Base-by-base conservation (phyloP, 2,888 invertebrate species). In the Thysanoteuthis rhombus region DNA sequence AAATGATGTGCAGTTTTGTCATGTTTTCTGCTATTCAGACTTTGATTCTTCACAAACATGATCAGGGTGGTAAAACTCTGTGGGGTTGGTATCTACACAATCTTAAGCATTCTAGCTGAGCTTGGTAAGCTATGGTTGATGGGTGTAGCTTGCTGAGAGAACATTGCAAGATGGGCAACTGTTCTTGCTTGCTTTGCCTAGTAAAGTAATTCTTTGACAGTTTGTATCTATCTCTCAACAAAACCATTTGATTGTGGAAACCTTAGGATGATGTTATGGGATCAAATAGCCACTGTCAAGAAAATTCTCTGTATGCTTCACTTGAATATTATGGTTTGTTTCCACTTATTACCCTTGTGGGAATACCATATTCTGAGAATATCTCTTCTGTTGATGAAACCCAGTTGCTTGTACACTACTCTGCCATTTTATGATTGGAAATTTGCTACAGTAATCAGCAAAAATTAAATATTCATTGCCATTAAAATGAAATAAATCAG, bases 401-500 rank as follows among this genome's bases (percentile, higher is more conserved):
- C 19, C 32, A n/a, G n/a, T 89, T 89, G 38, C 89, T 32, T 89
- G 89, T 32, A 4, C 32, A 28, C 89, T 38, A 28, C 16, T 90
- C 32, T n/a, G 58, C 45, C 36, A 32, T 40, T 22, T 39, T 36
- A 94, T 90, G 42, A 94, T 42, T 8, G 75, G 42, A 91, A 42
- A 94, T 40, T 93, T 94, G 39, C 93, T 93, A 52, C 90, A 94
- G 75, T 94, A 94, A 90, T 94, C 93, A 40, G 94, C 93, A 16
- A 94, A 42, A 12, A 94, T 47, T 2, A 94, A 47, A 75, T 94
- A 94, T 39, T 94, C 93, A 36, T 93, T 3, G 36, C 89, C 93
- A 28, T 92, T 75, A 28, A 94, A 91, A 40, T 93, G 32, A 75
- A 94, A 94, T 94, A 75, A 94, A 94, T 94, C 94, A 90, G 90